Evolutionary conservation across 2,113 vertebrate genomes (phyloP).

Genomic region (Eurystomus gularis): DNA sequence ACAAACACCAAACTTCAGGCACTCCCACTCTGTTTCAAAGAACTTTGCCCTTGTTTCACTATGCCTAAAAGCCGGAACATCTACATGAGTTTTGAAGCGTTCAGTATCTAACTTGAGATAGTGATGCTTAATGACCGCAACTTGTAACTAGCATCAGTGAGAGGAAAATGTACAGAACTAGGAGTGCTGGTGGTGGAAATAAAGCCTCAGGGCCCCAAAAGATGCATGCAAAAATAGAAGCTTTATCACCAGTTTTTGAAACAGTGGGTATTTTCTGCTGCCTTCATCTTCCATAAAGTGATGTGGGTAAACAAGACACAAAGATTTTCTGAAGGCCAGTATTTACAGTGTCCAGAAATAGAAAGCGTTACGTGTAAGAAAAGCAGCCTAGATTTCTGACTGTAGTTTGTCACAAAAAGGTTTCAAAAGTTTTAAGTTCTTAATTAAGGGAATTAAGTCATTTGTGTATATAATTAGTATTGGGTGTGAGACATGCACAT

Average conservation of each 20-base stretch:
- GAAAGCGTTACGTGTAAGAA: constrained; percentile 10
- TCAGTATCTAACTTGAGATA: background rate
- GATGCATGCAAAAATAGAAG: background rate
- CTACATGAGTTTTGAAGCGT: background rate
- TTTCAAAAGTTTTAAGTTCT: constrained; percentile 29
- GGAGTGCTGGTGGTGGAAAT: background rate
- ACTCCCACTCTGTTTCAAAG: background rate
- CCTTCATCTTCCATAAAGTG: constrained; percentile 2
- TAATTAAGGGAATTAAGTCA: constrained; percentile 6
- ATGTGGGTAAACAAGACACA: background rate
- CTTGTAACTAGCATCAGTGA: background rate
- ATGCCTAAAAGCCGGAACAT: background rate
- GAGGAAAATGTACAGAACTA: background rate
- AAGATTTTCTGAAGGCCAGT: constrained; percentile 28
- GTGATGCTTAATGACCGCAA: background rate
- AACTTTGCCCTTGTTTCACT: background rate
- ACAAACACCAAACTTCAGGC: background rate
- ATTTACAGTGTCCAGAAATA: constrained; percentile 41
- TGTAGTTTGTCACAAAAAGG: constrained; percentile 21
- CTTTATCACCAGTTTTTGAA: background rate
- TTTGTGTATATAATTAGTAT: background rate
- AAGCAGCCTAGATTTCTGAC: constrained; percentile 65
- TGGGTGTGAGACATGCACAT: background rate
- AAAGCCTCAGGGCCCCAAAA: background rate
- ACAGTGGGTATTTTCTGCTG: background rate